These are phyloP conservation scores for Drosophila cyrtoloma DNA, from an alignment of 2,888 invertebrate species.

Conservation along the genomic window DNA sequence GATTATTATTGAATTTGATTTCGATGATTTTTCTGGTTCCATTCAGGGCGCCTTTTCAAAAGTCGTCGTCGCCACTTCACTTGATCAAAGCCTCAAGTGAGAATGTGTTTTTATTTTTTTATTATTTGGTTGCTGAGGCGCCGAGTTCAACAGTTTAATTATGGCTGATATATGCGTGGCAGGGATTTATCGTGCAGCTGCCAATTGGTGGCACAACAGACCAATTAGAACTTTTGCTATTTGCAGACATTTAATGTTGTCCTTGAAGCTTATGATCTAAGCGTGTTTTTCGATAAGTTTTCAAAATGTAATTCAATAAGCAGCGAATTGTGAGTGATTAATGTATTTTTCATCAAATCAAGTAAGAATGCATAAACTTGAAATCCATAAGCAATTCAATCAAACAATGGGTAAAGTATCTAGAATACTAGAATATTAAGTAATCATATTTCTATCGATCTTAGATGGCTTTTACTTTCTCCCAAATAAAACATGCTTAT, in stretches of 20 bases:
- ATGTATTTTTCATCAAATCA: neutral
- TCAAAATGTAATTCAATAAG: neutral
- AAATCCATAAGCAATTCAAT: neutral
- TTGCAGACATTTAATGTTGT: slow-evolving; percentile 13
- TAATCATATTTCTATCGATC: neutral
- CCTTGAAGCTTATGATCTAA: slow-evolving; percentile 21
- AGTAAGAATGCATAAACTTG: neutral
- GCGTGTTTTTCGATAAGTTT: neutral
- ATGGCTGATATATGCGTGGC: slow-evolving; percentile 48
- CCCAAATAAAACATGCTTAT: neutral
- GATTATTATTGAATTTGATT: slow-evolving; percentile 68
- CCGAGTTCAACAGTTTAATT: slow-evolving; percentile 70
- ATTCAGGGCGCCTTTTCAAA: slow-evolving; percentile 48
- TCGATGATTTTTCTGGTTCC: slow-evolving; percentile 46
- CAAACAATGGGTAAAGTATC: neutral
- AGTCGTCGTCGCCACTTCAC: slow-evolving; percentile 45
- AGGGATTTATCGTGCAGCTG: slow-evolving; percentile 45
- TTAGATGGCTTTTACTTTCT: neutral
- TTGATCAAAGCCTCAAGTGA: slow-evolving; percentile 28
- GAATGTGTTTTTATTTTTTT: slow-evolving; percentile 33
- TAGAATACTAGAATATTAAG: neutral
- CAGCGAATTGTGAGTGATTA: slow-evolving; percentile 4
- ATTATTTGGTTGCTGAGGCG: slow-evolving; percentile 14
- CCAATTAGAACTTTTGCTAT: slow-evolving; percentile 45
- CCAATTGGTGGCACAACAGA: slow-evolving; percentile 15